Conservation (phyloP, 2,888 invertebrate species). For the Macroteleia sp. region DNA sequence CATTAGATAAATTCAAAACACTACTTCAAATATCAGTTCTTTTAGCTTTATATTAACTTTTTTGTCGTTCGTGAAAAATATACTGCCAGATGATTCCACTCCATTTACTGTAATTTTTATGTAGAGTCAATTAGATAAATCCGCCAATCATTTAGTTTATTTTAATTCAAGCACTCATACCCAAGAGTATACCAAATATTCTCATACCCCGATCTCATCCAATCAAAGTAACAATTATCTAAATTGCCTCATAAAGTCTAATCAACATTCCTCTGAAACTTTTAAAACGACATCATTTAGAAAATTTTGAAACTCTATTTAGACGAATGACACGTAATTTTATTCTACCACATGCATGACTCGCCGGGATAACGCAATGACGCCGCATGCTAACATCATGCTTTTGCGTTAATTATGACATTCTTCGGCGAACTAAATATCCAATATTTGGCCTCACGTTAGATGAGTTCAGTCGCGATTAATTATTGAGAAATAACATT, state of each 20-base stretch:
- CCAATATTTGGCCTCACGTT: conserved; percentile 12
- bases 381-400: conserved; percentile 6
- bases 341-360: conserved; percentile 23
- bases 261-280: conserved; percentile 50
- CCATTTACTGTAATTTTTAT: too few species aligned
- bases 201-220: too few species aligned
- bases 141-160: too few species aligned
- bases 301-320: conserved; percentile 22
- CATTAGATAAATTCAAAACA: too few species aligned
- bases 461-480: conserved; percentile 9
- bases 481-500: conserved; percentile 1
- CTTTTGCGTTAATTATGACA: conserved; percentile 47
- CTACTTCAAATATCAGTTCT: too few species aligned
- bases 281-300: conserved; percentile 29
- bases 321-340: conserved; percentile 36
- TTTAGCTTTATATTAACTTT: too few species aligned
- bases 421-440: conserved; percentile 39
- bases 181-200: too few species aligned
- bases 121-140: too few species aligned
- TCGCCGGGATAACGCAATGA: conserved; percentile 23
- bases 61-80: too few species aligned
- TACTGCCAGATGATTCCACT: too few species aligned
- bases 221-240: conserved; percentile 17
- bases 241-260: conserved; percentile 38
- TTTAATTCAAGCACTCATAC: too few species aligned